These are phyloP conservation scores for Pipistrellus kuhlii DNA, from an alignment of 2,797 vertebrate genomes.

Conservation along the genomic window DNA sequence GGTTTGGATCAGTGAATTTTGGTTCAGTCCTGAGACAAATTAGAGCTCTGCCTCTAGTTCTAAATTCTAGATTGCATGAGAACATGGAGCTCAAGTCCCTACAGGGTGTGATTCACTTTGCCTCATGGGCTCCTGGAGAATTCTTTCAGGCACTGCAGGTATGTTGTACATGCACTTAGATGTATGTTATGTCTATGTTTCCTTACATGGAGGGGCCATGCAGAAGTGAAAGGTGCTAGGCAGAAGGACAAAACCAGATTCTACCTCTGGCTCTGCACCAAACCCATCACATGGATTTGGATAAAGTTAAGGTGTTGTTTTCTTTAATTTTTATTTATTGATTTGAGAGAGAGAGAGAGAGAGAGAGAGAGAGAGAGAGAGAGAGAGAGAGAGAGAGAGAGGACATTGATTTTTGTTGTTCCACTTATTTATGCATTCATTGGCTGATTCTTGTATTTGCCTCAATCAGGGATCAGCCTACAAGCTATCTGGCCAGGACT, in stretches of 20 bases:
- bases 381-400: neutral
- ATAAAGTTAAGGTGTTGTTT: neutral
- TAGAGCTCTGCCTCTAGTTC: neutral
- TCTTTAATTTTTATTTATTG: neutral
- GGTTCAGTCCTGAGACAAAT: slow-evolving; percentile 2
- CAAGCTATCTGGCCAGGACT: neutral
- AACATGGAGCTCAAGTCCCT: neutral
- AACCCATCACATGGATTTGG: neutral
- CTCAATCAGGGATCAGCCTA: neutral
- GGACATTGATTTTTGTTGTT: neutral
- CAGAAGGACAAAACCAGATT: neutral
- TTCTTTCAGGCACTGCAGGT: neutral
- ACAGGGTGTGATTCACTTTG: neutral
- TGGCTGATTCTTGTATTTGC: neutral
- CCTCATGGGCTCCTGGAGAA: neutral
- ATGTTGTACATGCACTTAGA: neutral
- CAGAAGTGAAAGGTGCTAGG: neutral
- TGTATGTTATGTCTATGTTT: neutral
- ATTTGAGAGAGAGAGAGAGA: neutral
- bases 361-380: no score
- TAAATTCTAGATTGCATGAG: neutral
- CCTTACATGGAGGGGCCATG: neutral
- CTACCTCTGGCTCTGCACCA: neutral
- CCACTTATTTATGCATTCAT: neutral
- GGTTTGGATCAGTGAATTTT: neutral